Conservation (phyloP, 2,888 invertebrate species). For the Hirtodrosophila cameraria region DNA sequence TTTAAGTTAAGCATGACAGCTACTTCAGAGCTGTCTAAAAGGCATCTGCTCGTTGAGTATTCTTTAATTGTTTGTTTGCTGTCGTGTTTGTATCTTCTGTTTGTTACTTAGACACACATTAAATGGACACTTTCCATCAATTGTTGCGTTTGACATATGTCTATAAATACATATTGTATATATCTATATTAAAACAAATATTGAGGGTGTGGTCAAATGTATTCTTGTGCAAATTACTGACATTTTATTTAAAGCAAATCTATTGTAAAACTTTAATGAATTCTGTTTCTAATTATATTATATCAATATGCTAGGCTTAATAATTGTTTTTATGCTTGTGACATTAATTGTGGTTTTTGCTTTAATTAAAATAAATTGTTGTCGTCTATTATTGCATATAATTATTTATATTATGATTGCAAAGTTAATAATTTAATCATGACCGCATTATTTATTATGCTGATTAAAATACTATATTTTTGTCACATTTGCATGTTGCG, state of each 20-base stretch:
- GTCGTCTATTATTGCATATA: neutral
- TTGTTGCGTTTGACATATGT: conserved; percentile 40
- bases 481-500: conserved; percentile 14
- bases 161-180: too few species aligned
- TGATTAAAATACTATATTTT: conserved; percentile 22
- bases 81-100: conserved; percentile 19
- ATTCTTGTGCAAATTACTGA: conserved; percentile 18
- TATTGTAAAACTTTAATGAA: too few species aligned
- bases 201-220: conserved; percentile 19
- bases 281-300: too few species aligned
- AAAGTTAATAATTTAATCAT: conserved; percentile 38
- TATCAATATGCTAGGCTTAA: too few species aligned
- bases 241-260: too few species aligned
- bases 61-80: neutral
- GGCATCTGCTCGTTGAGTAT: neutral
- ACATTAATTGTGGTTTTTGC: neutral
- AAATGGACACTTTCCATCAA: conserved; percentile 28
- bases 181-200: too few species aligned
- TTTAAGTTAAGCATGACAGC: too few species aligned
- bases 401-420: conserved; percentile 39
- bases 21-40: too few species aligned
- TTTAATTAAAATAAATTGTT: conserved; percentile 5
- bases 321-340: too few species aligned
- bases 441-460: conserved; percentile 37
- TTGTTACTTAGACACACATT: conserved; percentile 28